Conservation (phyloP, 2,113 vertebrate species). For the Phalacrocorax aristotelis region DNA sequence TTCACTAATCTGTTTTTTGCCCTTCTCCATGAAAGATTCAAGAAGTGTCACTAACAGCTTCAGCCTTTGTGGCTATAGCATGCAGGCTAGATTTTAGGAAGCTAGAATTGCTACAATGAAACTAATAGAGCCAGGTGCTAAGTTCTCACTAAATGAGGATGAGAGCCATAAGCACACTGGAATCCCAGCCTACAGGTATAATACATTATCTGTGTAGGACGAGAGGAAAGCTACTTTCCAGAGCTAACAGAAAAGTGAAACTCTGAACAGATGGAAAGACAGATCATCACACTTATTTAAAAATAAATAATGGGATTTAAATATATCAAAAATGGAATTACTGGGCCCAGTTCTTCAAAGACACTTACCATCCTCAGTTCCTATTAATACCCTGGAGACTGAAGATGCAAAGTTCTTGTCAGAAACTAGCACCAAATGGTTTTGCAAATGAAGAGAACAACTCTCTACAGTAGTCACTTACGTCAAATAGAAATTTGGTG, state of each 20-base stretch:
- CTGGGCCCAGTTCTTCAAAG: background rate
- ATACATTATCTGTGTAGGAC: background rate
- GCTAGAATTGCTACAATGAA: background rate
- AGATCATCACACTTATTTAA: background rate
- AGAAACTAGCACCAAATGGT: background rate
- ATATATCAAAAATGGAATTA: background rate
- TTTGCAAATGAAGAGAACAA: background rate
- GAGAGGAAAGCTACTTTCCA: background rate
- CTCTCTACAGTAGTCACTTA: slow-evolving; percentile 23
- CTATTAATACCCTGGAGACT: background rate
- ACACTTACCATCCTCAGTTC: background rate
- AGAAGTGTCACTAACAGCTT: background rate
- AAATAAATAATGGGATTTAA: background rate
- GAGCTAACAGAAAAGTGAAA: background rate
- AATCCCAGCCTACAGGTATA: background rate
- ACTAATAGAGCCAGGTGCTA: background rate
- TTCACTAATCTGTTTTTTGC: background rate
- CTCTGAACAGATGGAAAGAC: background rate
- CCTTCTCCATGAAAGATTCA: background rate
- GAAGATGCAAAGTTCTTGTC: background rate
- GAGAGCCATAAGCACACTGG: background rate
- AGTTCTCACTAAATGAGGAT: background rate
- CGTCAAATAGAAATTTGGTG: slow-evolving; percentile 40
- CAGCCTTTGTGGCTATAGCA: background rate
- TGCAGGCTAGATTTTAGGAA: background rate